Evolutionary conservation across 2,113 vertebrate genomes (phyloP), one percentile per base, ranked within the genome.

Genomic region (Hiodon alosoides): DNA sequence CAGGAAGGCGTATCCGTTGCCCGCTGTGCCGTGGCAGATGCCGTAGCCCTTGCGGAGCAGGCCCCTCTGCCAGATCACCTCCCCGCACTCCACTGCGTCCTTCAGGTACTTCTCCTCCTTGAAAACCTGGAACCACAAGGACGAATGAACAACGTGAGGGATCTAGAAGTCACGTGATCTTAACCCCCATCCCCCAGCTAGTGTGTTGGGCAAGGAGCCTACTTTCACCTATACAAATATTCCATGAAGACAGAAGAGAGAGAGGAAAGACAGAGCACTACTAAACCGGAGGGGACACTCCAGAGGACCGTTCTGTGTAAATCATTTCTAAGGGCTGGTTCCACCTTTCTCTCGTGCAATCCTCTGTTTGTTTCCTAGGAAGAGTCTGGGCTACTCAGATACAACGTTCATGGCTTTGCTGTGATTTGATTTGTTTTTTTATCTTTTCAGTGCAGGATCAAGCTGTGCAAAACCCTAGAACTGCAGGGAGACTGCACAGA

Each of bases 81-180:
- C 97, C 0, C 93, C 94, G 46, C 95, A 98, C 0, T 99, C 97
- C 78, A 90, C 78, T 2, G 97, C 97, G 50, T 99, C 97, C 78
- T 94, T 96, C 84, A 98, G 75, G 82, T 99, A 99, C 76, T 99
- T 99, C 47, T 99, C 97, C 75, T 99, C 97, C 82, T 94, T 94
- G 82, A 99, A 99, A 17, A 93, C 87, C 97, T 98, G 75, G 13
- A 55, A 14, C 46, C 51, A 65, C 2, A 46, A 11, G 16, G 46
- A 10, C 13, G 61, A 4, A 7, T 14, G 61, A 16, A 59, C 9
- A 59, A 8, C 58, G 66, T 7, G 14, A 50, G 11, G 50, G 5
- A 17, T 17, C 57, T 46, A 71, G 70, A 16, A 6, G 65, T 61
- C 71, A 60, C 11, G 47, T 51, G 14, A 62, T 51, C 13, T 52